Base-by-base conservation (phyloP, 2,888 invertebrate species). In the Eupeodes luniger region DNA sequence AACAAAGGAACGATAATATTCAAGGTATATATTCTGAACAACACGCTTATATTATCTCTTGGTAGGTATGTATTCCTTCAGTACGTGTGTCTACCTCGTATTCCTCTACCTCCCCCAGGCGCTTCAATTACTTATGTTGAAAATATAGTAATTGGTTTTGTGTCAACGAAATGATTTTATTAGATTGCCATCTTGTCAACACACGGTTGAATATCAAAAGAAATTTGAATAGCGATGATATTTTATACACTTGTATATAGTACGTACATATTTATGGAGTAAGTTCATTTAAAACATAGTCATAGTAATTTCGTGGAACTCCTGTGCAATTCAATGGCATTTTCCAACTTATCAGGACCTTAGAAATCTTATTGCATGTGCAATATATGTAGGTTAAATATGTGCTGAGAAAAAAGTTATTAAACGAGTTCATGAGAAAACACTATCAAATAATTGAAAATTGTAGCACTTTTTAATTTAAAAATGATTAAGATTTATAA, bases 161-260 rank as follows among this genome's bases (percentile, higher is more conserved):
- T 86, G 75, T 79, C 78, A 69, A 57, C 53, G 64, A 76, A 79
- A 76, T 83, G 86, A 87, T 70, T 87, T 87, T 83, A 87, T 87
- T 83, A 87, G 79, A 87, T 76, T 87, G 59, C 59, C 47, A 59
- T 19, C 55, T 53, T 40, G 40, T 70, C 49, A 55, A 70, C 70
- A 70, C 53, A 40, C 19, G 9, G 40, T 44, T 55, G 70, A 70
- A 70, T 70, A 44, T 55, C 40, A 40, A 36, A 70, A 55, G 34
- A 53, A 70, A 70, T 70, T 70, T 70, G 70, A 70, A 70, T 55
- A 69, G n/a, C 36, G 47, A 47, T 27, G 49, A 49, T 27, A 49
- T 47, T 64, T 14, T n/a, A 66, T 66, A 14, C 14, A 66, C 14
- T 49, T 66, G 47, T 19, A 19, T 19, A 19, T 19, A 19, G 19